Conservation (phyloP, 1,140 invertebrate genomes). For the Drosophila virilis region DNA sequence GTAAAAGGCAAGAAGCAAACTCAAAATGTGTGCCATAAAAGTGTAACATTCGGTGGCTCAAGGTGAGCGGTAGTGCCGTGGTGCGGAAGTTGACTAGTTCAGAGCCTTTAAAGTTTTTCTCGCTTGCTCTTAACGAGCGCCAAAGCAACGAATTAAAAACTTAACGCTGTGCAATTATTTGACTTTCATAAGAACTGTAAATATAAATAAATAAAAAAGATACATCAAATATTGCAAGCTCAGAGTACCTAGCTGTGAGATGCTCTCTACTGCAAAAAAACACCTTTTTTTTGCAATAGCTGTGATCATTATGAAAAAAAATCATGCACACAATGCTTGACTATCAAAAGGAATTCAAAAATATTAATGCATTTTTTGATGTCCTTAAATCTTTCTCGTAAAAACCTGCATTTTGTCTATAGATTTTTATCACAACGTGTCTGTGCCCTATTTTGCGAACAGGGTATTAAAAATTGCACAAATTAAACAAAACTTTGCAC, state of each 20-base stretch:
- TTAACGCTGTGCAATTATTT: constrained; percentile 70
- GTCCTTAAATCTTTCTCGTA: too few relatives aligned
- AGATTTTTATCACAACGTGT: background rate
- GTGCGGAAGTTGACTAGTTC: constrained; percentile 21
- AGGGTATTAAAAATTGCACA: constrained; percentile 42
- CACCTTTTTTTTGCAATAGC: too few relatives aligned
- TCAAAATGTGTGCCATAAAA: constrained; percentile 75
- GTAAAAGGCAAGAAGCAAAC: constrained; percentile 63
- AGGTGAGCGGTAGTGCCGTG: constrained; percentile 17
- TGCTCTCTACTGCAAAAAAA: background rate
- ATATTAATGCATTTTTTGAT: too few relatives aligned
- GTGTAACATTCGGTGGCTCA: constrained; percentile 49
- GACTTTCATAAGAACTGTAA: constrained; percentile 57
- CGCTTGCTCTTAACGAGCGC: constrained; percentile 44
- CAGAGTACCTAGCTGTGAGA: background rate
- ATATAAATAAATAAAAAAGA: constrained; percentile 27
- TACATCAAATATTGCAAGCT: constrained; percentile 2
- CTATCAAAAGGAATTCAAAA: too few relatives aligned
- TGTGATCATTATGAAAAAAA: too few relatives aligned
- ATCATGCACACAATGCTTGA: too few relatives aligned
- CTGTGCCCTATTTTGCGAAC: background rate
- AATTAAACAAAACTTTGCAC: constrained; percentile 68
- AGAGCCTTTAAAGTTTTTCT: constrained; percentile 36
- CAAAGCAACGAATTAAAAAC: constrained; percentile 70
- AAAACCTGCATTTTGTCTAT: too few relatives aligned